phyloP scores from a whole-genome alignment of 2,113 vertebrate species.

The Pluvialis apricaria region DNA sequence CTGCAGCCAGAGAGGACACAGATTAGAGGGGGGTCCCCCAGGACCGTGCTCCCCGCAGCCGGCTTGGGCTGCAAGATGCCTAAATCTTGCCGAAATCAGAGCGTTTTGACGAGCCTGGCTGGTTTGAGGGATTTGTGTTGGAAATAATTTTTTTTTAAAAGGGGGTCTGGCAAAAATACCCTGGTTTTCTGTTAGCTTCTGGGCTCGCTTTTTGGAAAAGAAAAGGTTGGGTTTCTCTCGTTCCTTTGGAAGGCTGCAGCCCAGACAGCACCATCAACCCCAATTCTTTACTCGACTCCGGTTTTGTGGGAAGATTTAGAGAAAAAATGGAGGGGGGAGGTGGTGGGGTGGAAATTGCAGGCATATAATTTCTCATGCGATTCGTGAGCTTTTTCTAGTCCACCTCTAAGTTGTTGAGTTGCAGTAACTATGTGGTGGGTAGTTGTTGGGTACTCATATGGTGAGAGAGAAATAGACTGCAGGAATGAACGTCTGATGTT shows the following conservation, averaged over 20 bases:
- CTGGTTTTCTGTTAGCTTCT: neutral
- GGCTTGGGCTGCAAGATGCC: neutral
- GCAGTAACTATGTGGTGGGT: neutral
- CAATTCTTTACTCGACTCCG: neutral
- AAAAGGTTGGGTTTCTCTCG: neutral
- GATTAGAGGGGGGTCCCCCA: neutral
- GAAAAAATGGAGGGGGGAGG: neutral
- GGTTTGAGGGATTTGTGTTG: neutral
- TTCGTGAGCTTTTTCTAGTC: neutral
- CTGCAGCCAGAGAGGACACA: neutral
- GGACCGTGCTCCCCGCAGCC: neutral
- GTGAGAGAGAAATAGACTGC: neutral
- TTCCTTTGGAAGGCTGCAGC: neutral
- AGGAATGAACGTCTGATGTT: neutral
- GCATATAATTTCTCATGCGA: neutral
- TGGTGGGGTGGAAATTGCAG: neutral
- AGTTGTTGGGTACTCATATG: neutral
- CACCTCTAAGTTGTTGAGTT: neutral
- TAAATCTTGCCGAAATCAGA: neutral
- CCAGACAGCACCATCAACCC: neutral
- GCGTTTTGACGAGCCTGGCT: rapidly evolving
- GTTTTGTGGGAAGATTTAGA: neutral
- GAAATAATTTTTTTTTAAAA: neutral
- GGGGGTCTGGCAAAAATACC: rapidly evolving
- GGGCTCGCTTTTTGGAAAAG: neutral